Percentiles rank a stretch among this genome's conserved stretches.
Evolutionary conservation across 1,140 invertebrate genomes (phyloP).

Genomic region (Physella acuta): DNA sequence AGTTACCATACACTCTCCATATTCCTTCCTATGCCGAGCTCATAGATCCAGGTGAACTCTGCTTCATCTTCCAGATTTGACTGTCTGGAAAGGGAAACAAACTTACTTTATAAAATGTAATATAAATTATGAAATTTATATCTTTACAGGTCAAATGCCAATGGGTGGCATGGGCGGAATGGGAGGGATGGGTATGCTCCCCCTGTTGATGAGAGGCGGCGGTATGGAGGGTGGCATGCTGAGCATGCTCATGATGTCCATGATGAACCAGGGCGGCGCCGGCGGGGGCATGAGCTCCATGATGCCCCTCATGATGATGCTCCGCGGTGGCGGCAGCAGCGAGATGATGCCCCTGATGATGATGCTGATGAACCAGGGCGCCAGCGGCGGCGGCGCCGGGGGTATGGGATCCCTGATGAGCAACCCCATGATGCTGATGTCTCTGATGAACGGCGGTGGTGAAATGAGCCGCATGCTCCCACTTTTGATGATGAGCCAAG

Average conservation of each 20-base stretch:
- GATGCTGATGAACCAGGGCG: neutral
- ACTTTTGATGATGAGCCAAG: constrained; percentile 1
- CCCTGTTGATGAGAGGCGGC: constrained; percentile 1
- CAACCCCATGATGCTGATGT: constrained; percentile 7
- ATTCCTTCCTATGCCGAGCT: too few relatives aligned
- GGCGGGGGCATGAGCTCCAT: neutral
- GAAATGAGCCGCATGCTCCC: constrained; percentile 1
- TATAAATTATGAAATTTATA: neutral
- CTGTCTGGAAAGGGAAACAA: too few relatives aligned
- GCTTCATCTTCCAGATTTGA: too few relatives aligned
- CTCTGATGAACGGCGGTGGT: neutral
- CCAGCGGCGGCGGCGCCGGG: neutral
- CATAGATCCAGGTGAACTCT: too few relatives aligned
- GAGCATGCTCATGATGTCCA: neutral
- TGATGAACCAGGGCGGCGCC: neutral
- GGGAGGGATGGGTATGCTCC: neutral
- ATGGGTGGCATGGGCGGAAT: too few relatives aligned
- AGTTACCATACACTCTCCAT: too few relatives aligned
- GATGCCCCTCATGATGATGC: neutral
- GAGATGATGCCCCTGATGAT: neutral
- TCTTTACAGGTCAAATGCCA: constrained; percentile 1
- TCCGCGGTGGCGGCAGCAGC: neutral
- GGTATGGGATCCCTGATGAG: neutral
- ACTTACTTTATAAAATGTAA: too few relatives aligned
- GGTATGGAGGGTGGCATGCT: neutral